phyloP scores from a whole-genome alignment of 2,797 vertebrate genomes.

The Sebastes itinus region DNA sequence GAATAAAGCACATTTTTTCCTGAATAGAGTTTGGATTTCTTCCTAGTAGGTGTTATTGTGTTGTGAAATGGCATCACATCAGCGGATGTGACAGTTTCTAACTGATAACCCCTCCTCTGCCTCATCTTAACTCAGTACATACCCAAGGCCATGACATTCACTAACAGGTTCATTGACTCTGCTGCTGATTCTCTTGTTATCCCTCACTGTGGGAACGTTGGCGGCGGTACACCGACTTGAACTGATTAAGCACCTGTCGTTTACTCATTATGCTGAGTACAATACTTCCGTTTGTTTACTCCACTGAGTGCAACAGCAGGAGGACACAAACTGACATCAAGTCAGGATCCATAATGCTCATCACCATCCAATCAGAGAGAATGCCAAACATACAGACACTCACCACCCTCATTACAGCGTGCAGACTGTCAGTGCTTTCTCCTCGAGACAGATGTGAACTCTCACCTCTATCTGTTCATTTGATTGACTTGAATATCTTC shows the following conservation, averaged over 20 bases:
- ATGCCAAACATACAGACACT: background rate
- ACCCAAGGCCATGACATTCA: background rate
- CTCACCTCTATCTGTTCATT: conserved; percentile 12
- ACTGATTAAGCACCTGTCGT: background rate
- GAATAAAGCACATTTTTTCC: background rate
- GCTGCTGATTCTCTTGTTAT: background rate
- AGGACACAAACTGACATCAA: background rate
- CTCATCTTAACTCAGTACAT: background rate
- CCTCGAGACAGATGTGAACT: background rate
- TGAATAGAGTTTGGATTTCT: too few species aligned
- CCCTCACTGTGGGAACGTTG: background rate
- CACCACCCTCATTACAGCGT: background rate
- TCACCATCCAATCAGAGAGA: background rate
- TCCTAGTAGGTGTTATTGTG: too few species aligned
- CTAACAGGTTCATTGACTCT: background rate
- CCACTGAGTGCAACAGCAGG: background rate
- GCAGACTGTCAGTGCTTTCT: background rate
- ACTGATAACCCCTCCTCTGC: background rate
- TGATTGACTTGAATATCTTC: conserved; percentile 25
- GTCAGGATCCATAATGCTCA: background rate
- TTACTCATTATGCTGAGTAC: background rate
- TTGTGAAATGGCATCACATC: too few species aligned
- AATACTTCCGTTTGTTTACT: background rate
- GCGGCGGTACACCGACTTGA: background rate
- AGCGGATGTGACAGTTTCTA: background rate